phyloP scores from a whole-genome alignment of 2,888 invertebrate genomes.

The Idaea dimidiata region DNA sequence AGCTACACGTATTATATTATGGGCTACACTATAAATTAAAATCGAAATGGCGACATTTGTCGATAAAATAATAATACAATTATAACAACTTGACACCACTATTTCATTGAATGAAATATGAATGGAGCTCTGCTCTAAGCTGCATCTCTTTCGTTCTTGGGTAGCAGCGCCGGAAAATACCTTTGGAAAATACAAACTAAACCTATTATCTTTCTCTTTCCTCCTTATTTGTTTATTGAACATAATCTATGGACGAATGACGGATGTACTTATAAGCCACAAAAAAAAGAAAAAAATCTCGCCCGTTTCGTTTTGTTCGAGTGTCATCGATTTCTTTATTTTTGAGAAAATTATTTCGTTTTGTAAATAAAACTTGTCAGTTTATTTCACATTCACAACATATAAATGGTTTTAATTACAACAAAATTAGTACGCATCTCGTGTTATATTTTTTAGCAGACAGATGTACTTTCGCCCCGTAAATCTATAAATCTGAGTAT shows the following conservation, averaged over 20 bases:
- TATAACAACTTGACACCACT: too few relatives aligned
- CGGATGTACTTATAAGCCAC: slow-evolving; percentile 5
- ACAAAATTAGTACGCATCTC: not conserved
- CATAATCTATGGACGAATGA: not conserved
- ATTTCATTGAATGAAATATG: not conserved
- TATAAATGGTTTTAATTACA: not conserved
- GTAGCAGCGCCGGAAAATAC: not conserved
- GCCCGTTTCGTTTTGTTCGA: slow-evolving; percentile 46
- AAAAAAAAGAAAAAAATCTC: slow-evolving; percentile 38
- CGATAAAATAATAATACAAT: too few relatives aligned
- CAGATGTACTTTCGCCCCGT: slow-evolving; percentile 11
- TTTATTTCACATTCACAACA: slow-evolving; percentile 5
- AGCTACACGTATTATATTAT: too few relatives aligned
- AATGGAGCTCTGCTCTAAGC: not conserved
- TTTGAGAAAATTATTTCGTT: slow-evolving; percentile 55
- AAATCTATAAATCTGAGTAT: not conserved
- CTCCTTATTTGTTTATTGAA: not conserved
- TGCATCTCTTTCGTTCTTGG: not conserved
- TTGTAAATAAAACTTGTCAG: slow-evolving; percentile 21
- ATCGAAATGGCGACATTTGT: too few relatives aligned
- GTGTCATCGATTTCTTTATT: slow-evolving; percentile 63
- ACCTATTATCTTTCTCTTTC: not conserved
- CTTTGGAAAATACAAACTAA: too few relatives aligned
- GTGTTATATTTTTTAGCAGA: slow-evolving; percentile 12
- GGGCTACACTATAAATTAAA: too few relatives aligned